Evolutionary conservation across 2,888 invertebrate species (phyloP), one percentile per base, ranked within the genome.

Genomic region (Notodonta ziczac): DNA sequence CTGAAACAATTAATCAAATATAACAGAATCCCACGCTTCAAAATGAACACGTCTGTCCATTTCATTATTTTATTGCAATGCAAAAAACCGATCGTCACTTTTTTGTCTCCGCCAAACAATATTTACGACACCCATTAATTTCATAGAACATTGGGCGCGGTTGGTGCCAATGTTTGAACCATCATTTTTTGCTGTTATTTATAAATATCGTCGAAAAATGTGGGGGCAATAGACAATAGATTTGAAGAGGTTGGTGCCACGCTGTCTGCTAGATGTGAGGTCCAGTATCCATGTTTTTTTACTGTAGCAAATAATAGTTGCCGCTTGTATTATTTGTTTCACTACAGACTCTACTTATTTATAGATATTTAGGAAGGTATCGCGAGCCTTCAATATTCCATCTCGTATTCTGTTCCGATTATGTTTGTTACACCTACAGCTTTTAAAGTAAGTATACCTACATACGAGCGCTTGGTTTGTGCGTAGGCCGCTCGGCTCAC

Each of bases 41-140:
- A 81, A 84, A 86, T 85, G 82, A 83, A 85, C 82, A 83, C 77
- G 70, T 85, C 75, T 70, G 72, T 67, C 75, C 73, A 70, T 69
- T 76, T 73, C 67, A 70, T 70, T 76, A n/a, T 68, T 64, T 72
- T 73, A 61, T 73, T 65, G 64, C 64, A 77, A 76, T 80, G 78
- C 72, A 67, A 77, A 75, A 76, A 73, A 61, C 69, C 60, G 53
- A 79, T 81, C 77, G 65, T 57, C 67, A 62, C 59, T 72, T 78
- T 82, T 84, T 84, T 78, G 55, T 73, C 69, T 76, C 76, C 77
- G 73, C 67, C 69, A 69, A 70, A 75, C 75, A 78, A 78, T 82
- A 84, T 87, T 86, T 86, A 86, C 75, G 83, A 77, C 67, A 57
- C 69, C 66, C 72, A 84, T 87, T 83, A 83, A 85, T 84, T 82